These are phyloP conservation scores for Myiagra hebetior DNA, from an alignment of 2,113 vertebrate species.

Conservation along the genomic window DNA sequence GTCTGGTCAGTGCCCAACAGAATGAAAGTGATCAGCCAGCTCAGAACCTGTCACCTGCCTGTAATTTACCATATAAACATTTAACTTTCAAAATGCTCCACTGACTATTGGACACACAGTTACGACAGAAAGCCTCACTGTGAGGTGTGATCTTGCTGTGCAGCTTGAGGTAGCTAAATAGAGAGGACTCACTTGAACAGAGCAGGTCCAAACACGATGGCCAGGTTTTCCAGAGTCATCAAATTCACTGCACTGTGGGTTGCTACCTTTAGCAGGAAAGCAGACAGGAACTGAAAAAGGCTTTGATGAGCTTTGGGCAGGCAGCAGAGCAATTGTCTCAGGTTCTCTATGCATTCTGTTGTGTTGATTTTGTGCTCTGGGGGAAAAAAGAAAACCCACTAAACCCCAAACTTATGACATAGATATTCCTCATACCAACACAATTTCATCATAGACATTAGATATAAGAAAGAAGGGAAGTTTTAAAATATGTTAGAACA, in stretches of 20 bases:
- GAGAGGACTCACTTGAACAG: constrained; percentile 70
- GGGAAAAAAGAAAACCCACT: neutral
- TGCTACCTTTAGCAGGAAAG: constrained; percentile 76
- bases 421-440: neutral
- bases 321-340: constrained; percentile 60
- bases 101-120: neutral
- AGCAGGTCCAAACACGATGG: constrained; percentile 79
- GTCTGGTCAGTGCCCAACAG: neutral
- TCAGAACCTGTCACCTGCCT: neutral
- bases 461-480: neutral
- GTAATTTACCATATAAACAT: neutral
- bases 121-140: neutral
- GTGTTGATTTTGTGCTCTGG: constrained; percentile 52
- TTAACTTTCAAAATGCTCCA: neutral
- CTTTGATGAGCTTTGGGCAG: constrained; percentile 67
- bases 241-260: constrained; percentile 74
- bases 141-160: neutral
- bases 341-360: constrained; percentile 30
- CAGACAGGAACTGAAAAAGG: constrained; percentile 73
- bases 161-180: neutral
- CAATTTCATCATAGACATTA: neutral
- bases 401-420: neutral
- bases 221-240: constrained; percentile 81
- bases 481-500: neutral
- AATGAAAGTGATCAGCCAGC: neutral